Evolutionary conservation across 2,797 vertebrate genomes (phyloP).

Genomic region (Cynodonichthys magdalenae): DNA sequence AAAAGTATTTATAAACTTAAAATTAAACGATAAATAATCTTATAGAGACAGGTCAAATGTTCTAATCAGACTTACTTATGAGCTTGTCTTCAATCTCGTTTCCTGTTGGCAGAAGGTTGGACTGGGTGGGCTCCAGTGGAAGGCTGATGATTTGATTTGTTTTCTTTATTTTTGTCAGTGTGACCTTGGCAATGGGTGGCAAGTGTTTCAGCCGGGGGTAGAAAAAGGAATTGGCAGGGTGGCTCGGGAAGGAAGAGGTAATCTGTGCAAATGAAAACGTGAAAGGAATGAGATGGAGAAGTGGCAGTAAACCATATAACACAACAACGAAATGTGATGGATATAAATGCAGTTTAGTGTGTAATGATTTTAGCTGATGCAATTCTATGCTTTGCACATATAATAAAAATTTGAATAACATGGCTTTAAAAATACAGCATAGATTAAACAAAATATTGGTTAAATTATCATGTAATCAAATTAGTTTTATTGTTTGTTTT

Average conservation of each 20-base stretch:
- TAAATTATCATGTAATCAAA: not conserved
- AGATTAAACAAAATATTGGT: not conserved
- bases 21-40: too few relatives aligned
- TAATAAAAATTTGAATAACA: not conserved
- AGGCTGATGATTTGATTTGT: slow-evolving; percentile 85
- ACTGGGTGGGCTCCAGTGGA: slow-evolving; percentile 77
- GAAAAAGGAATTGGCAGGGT: slow-evolving; percentile 97
- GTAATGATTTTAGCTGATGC: not conserved
- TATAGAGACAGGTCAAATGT: too few relatives aligned
- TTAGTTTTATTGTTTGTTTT: not conserved
- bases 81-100: slow-evolving; percentile 88
- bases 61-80: slow-evolving; percentile 83
- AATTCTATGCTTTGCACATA: not conserved
- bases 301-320: too few relatives aligned
- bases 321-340: not conserved
- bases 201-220: slow-evolving; percentile 94
- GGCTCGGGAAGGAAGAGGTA: slow-evolving; percentile 91
- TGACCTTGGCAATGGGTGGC: slow-evolving; percentile 92
- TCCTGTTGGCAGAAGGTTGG: slow-evolving; percentile 82
- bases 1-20: too few relatives aligned
- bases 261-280: slow-evolving; percentile 80
- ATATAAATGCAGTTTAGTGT: too few relatives aligned
- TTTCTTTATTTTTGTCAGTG: slow-evolving; percentile 85
- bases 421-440: not conserved
- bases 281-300: not conserved